A percentile compares a stretch with the other conserved stretches of the same genome.
Evolutionary conservation across 2,888 invertebrate species (phyloP).

Genomic region (Clusia tigrina): DNA sequence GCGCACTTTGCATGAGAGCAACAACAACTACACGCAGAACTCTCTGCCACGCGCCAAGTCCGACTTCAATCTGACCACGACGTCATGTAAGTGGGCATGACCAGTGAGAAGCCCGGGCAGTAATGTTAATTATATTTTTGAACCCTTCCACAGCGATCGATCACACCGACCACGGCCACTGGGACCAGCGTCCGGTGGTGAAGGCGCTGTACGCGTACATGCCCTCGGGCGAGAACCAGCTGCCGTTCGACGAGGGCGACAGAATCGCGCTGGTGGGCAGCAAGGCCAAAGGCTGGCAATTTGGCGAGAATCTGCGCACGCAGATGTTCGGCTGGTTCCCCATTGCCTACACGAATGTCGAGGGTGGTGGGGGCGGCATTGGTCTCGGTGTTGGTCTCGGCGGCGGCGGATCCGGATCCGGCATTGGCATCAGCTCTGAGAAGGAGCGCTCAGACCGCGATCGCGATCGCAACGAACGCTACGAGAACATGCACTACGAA

Average conservation of each 20-base stretch:
- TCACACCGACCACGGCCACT: conserved; percentile 46
- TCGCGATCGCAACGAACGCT: conserved; percentile 42
- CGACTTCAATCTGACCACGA: conserved; percentile 78
- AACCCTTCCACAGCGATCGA: conserved; percentile 41
- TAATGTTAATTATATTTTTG: no score
- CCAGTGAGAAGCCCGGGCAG: no score
- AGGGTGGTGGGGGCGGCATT: conserved; percentile 65
- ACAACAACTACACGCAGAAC: conserved; percentile 64
- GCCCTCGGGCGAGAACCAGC: conserved; percentile 88
- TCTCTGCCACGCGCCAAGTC: conserved; percentile 80
- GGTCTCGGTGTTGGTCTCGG: conserved; percentile 61
- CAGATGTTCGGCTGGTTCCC: conserved; percentile 96
- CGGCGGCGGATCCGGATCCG: conserved; percentile 36
- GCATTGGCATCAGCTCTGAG: conserved; percentile 41
- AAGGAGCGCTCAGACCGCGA: conserved; percentile 40
- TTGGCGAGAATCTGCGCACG: conserved; percentile 93
- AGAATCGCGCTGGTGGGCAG: conserved; percentile 87
- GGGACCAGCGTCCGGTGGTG: conserved; percentile 80
- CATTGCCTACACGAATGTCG: conserved; percentile 89
- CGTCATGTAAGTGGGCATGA: conserved; percentile 38
- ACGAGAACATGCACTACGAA: conserved; percentile 60
- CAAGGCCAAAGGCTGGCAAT: conserved; percentile 95
- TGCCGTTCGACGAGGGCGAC: conserved; percentile 91
- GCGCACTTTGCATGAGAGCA: conserved; percentile 67
- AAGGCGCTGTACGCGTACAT: conserved; percentile 89